These are phyloP conservation scores for Euplagia quadripunctaria DNA, from an alignment of 2,888 invertebrate genomes.

Conservation along the genomic window DNA sequence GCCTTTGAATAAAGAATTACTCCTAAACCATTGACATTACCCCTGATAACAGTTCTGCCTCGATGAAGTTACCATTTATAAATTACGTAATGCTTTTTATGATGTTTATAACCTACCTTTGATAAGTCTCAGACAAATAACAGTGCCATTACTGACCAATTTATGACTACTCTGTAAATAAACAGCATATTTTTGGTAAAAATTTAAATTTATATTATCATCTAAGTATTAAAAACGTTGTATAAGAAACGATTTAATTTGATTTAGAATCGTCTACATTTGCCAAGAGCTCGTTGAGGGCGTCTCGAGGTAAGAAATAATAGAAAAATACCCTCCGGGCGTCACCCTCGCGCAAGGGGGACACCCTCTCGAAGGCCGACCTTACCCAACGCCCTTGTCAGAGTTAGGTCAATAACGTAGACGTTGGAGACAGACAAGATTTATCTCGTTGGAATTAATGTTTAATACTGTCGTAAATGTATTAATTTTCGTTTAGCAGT, in stretches of 20 bases:
- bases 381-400: slow-evolving; percentile 78
- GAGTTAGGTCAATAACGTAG: slow-evolving; percentile 70
- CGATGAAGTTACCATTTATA: too few species aligned
- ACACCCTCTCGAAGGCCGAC: slow-evolving; percentile 67
- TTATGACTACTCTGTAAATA: not conserved
- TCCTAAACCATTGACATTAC: too few species aligned
- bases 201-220: not conserved
- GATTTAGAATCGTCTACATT: slow-evolving; percentile 45
- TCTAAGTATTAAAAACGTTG: not conserved
- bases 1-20: too few species aligned
- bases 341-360: slow-evolving; percentile 68
- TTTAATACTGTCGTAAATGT: slow-evolving; percentile 3
- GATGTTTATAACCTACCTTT: too few species aligned
- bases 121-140: not conserved
- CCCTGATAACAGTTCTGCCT: too few species aligned
- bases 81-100: too few species aligned
- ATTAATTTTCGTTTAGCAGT: not conserved
- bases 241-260: slow-evolving; percentile 33
- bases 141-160: not conserved
- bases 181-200: not conserved
- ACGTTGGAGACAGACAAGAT: slow-evolving; percentile 37
- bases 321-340: slow-evolving; percentile 71
- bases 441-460: slow-evolving; percentile 25
- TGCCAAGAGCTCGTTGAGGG: slow-evolving; percentile 61
- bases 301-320: slow-evolving; percentile 82